A percentile compares a stretch with the other conserved stretches of the same genome.
Conservation (phyloP, 2,113 vertebrate species). For the Tupaia chinensis region DNA sequence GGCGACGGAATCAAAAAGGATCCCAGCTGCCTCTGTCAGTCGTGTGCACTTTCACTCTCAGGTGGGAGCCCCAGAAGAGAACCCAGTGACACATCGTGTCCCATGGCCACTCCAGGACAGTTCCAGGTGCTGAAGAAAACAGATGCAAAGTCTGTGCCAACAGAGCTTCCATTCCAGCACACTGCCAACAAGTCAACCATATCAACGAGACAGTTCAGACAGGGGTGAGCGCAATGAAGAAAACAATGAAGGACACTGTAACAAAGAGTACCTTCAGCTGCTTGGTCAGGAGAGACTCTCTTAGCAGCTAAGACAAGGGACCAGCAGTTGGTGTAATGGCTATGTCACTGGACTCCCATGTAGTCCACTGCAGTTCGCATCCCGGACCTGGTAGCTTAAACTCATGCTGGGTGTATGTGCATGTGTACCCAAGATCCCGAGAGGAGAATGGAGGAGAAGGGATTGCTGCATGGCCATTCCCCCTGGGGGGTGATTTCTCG, state of each 20-base stretch:
- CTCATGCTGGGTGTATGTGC: no score
- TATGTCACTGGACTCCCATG: no score
- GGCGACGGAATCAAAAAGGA: background rate
- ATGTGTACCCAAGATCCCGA: no score
- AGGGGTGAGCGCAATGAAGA: background rate
- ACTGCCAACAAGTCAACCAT: background rate
- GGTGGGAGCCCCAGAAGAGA: background rate
- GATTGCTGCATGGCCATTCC: no score
- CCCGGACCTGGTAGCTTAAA: no score
- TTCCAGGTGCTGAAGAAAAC: background rate
- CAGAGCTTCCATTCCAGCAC: background rate
- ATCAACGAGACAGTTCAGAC: background rate
- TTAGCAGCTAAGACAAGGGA: background rate
- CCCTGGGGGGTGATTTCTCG: no score
- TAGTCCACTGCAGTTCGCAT: no score
- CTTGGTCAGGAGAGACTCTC: background rate
- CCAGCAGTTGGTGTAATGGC: no score
- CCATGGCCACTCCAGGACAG: background rate
- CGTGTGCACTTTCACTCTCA: no score
- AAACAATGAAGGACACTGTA: background rate
- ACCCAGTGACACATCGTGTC: background rate
- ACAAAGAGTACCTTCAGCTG: background rate
- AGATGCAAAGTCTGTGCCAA: background rate
- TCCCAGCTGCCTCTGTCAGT: background rate
- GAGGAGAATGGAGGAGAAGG: no score